phyloP scores from a whole-genome alignment of 1,140 invertebrate genomes.

The Cyclargus thomasi region DNA sequence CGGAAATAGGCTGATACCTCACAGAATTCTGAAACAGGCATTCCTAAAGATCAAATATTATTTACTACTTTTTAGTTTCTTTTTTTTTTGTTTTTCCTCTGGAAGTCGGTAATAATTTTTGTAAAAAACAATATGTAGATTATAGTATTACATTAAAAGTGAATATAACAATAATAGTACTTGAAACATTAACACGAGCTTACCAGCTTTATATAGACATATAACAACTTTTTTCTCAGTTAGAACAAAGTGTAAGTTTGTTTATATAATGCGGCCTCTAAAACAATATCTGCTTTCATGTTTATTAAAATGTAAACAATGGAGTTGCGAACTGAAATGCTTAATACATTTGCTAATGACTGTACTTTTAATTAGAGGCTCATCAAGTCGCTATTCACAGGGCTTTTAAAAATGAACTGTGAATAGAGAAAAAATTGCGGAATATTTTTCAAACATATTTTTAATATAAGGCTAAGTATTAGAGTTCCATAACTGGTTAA shows the following conservation, averaged over 20 bases:
- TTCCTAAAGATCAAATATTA: too few relatives aligned
- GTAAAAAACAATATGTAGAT: too few relatives aligned
- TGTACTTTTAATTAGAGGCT: constrained; percentile 21
- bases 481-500: neutral
- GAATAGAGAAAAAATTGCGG: neutral
- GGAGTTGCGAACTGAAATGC: constrained; percentile 8
- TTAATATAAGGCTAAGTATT: neutral
- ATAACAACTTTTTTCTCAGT: neutral
- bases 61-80: too few relatives aligned
- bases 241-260: constrained; percentile 8
- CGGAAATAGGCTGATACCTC: too few relatives aligned
- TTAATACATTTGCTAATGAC: constrained; percentile 21
- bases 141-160: too few relatives aligned
- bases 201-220: neutral
- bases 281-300: constrained; percentile 16
- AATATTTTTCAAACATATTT: neutral
- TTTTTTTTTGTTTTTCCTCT: too few relatives aligned
- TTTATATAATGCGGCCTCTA: constrained; percentile 14
- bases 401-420: constrained; percentile 13
- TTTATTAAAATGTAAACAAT: constrained; percentile 8
- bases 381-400: constrained; percentile 19
- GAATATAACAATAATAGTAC: too few relatives aligned
- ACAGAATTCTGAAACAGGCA: too few relatives aligned
- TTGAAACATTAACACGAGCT: too few relatives aligned
- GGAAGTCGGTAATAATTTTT: too few relatives aligned